Conservation (phyloP, 1,140 invertebrate species). For the Pteromalus puparum region DNA sequence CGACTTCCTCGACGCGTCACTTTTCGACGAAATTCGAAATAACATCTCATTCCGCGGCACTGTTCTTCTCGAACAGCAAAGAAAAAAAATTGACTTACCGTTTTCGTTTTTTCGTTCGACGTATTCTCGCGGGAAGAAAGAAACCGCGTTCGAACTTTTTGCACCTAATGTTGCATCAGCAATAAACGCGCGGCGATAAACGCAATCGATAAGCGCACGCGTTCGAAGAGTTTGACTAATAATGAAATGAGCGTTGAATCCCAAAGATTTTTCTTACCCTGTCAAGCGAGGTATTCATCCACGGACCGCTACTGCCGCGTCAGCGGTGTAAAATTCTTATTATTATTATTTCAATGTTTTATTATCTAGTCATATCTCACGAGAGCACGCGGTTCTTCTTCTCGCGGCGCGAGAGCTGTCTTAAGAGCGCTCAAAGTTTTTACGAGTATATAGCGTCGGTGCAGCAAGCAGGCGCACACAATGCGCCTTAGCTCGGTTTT, state of each 20-base stretch:
- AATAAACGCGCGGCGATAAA: too few species aligned
- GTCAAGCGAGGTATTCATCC: conserved; percentile 45
- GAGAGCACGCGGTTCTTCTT: neutral
- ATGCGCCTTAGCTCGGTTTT: conserved; percentile 62
- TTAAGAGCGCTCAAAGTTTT: conserved; percentile 55
- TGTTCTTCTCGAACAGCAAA: too few species aligned
- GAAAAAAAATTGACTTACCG: too few species aligned
- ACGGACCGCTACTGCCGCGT: too few species aligned
- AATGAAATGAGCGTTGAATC: neutral
- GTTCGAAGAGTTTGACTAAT: neutral
- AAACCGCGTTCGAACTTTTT: too few species aligned
- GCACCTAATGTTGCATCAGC: too few species aligned
- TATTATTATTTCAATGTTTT: conserved; percentile 31
- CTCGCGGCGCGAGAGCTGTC: conserved; percentile 18
- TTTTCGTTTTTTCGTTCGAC: too few species aligned
- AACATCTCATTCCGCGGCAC: too few species aligned
- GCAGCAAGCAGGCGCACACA: conserved; percentile 53
- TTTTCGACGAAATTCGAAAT: neutral
- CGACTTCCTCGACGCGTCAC: neutral
- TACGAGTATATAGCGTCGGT: conserved; percentile 58
- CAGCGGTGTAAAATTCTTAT: conserved; percentile 44
- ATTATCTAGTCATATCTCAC: conserved; percentile 12
- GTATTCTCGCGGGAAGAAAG: too few species aligned
- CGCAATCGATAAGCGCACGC: neutral
- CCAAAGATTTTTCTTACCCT: conserved; percentile 34